phyloP scores from a whole-genome alignment of 1,140 invertebrate genomes.

The Drosophila fuyamai region DNA sequence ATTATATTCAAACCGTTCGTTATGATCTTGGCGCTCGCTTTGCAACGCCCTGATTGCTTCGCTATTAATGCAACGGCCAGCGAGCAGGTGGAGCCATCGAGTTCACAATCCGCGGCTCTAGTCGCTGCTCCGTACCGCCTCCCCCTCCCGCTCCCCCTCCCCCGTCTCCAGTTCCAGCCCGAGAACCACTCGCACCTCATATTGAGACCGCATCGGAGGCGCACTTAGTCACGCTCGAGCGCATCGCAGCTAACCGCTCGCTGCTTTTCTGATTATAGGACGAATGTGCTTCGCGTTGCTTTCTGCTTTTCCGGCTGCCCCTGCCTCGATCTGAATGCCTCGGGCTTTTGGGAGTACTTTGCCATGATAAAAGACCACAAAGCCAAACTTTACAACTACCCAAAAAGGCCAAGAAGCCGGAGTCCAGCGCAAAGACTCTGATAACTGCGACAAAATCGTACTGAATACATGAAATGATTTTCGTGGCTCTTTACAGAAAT shows the following conservation, averaged over 20 bases:
- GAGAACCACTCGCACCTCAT: slow-evolving; percentile 8
- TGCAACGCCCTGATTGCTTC: slow-evolving; percentile 80
- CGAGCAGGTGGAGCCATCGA: slow-evolving; percentile 51
- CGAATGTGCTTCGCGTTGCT: slow-evolving; percentile 40
- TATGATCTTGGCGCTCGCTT: slow-evolving; percentile 78
- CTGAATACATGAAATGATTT: too few relatives aligned
- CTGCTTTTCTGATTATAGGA: slow-evolving; percentile 71
- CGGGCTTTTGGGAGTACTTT: too few relatives aligned
- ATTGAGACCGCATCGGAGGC: slow-evolving; percentile 42
- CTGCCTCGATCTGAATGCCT: neutral
- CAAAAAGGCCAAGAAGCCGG: too few relatives aligned
- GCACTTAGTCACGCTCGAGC: slow-evolving; percentile 74
- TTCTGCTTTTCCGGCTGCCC: neutral
- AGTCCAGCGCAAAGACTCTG: too few relatives aligned
- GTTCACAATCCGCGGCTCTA: slow-evolving; percentile 2
- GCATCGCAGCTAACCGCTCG: slow-evolving; percentile 38
- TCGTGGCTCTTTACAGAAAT: too few relatives aligned
- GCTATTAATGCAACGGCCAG: slow-evolving; percentile 76
- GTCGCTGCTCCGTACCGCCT: neutral
- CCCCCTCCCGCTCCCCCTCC: too few relatives aligned
- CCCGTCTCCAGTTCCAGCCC: neutral
- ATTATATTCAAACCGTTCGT: slow-evolving; percentile 80
- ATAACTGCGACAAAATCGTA: too few relatives aligned
- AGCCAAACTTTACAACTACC: too few relatives aligned
- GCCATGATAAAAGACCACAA: too few relatives aligned